Evolutionary conservation across 2,888 invertebrate genomes (phyloP).

Genomic region (Lepidochrysops patricia): DNA sequence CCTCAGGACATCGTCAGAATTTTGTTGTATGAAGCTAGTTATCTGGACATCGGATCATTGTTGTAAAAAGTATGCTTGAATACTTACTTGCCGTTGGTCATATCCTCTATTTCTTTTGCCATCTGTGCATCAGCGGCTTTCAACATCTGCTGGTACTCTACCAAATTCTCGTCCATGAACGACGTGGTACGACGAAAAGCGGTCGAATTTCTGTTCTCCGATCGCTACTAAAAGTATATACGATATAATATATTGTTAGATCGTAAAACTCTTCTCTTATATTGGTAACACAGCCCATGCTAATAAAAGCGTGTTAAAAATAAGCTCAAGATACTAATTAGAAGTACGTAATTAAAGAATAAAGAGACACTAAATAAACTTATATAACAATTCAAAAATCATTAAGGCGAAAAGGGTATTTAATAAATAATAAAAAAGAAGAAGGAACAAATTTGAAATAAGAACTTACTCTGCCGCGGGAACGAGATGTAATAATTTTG

Average conservation of each 20-base stretch:
- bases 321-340: too few relatives aligned
- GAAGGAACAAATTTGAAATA: slow-evolving; percentile 7
- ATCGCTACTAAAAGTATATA: slow-evolving; percentile 64
- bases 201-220: slow-evolving; percentile 53
- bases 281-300: too few relatives aligned
- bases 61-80: slow-evolving; percentile 1
- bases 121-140: slow-evolving; percentile 84
- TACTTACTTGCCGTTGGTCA: slow-evolving; percentile 84
- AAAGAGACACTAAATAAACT: not conserved
- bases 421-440: slow-evolving; percentile 11
- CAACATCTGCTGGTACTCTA: slow-evolving; percentile 78
- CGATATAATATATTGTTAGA: slow-evolving; percentile 23
- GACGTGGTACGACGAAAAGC: slow-evolving; percentile 70
- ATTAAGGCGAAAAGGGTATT: not conserved
- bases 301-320: too few relatives aligned
- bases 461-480: slow-evolving; percentile 50
- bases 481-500: slow-evolving; percentile 53
- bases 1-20: too few relatives aligned
- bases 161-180: slow-evolving; percentile 80
- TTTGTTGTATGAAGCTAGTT: too few relatives aligned
- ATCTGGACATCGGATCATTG: not conserved
- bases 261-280: not conserved
- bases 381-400: not conserved
- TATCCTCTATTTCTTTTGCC: slow-evolving; percentile 85
- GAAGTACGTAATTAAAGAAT: not conserved